Evolutionary conservation across 2,113 vertebrate genomes (phyloP).

Genomic region (Hippolais icterina): DNA sequence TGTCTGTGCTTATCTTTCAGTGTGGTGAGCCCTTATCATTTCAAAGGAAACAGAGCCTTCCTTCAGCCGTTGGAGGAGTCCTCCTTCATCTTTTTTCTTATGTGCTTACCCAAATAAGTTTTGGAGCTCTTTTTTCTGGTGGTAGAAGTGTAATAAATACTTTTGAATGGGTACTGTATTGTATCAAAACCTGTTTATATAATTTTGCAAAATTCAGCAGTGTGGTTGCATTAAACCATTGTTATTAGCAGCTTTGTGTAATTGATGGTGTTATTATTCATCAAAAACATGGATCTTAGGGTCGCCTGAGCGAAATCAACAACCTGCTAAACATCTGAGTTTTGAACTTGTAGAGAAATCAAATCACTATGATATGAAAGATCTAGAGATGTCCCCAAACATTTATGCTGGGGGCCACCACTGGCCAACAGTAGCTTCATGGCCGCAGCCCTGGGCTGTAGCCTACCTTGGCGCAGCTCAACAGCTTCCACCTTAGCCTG

Average conservation of each 20-base stretch:
- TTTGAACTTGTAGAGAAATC: background rate
- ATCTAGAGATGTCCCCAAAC: background rate
- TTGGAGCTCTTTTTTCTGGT: background rate
- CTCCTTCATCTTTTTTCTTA: background rate
- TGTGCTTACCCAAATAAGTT: background rate
- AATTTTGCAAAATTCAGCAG: background rate
- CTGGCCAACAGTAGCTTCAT: background rate
- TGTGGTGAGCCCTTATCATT: background rate
- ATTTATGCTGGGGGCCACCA: background rate
- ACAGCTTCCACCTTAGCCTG: background rate
- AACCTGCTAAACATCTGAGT: background rate
- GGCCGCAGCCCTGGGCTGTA: background rate
- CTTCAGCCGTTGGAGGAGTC: background rate
- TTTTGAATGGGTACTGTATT: background rate
- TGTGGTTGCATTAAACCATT: accelerated
- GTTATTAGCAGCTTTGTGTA: background rate
- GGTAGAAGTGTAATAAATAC: background rate
- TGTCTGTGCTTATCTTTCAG: background rate
- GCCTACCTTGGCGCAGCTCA: background rate
- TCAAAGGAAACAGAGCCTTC: background rate
- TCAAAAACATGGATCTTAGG: background rate
- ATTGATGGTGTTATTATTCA: background rate
- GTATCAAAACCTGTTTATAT: background rate
- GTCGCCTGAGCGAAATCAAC: background rate
- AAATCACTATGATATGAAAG: background rate